These are phyloP conservation scores for Pomatostomus ruficeps DNA, from an alignment of 2,113 vertebrate species.

Conservation along the genomic window DNA sequence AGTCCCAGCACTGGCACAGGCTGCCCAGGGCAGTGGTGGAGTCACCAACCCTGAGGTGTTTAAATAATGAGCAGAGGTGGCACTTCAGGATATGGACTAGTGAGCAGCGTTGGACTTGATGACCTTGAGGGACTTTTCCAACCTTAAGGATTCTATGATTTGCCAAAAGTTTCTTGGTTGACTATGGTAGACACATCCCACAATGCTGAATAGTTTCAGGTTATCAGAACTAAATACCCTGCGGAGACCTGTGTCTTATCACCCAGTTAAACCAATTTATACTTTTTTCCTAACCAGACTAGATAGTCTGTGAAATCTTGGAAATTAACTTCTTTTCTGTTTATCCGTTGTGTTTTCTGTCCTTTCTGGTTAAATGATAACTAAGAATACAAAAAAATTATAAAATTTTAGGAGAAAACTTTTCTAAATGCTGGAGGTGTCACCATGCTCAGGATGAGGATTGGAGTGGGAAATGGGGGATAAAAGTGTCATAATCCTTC, in stretches of 20 bases:
- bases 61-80: not conserved
- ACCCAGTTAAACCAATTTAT: not conserved
- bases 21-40: not conserved
- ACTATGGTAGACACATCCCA: not conserved
- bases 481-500: not conserved
- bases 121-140: not conserved
- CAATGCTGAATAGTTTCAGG: not conserved
- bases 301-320: not conserved
- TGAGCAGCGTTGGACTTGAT: not conserved
- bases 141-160: not conserved
- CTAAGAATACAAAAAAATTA: not conserved
- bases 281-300: not conserved
- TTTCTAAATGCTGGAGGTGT: not conserved
- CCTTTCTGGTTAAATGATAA: not conserved
- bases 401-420: not conserved
- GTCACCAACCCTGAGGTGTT: not conserved
- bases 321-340: not conserved
- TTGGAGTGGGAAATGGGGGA: not conserved
- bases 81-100: not conserved
- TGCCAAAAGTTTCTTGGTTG: not conserved
- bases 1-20: not conserved
- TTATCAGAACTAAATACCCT: not conserved
- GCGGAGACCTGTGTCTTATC: not conserved
- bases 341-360: not conserved
- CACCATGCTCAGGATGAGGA: not conserved